phyloP scores from a whole-genome alignment of 2,797 vertebrate species.

The Enteromius argenteus region DNA sequence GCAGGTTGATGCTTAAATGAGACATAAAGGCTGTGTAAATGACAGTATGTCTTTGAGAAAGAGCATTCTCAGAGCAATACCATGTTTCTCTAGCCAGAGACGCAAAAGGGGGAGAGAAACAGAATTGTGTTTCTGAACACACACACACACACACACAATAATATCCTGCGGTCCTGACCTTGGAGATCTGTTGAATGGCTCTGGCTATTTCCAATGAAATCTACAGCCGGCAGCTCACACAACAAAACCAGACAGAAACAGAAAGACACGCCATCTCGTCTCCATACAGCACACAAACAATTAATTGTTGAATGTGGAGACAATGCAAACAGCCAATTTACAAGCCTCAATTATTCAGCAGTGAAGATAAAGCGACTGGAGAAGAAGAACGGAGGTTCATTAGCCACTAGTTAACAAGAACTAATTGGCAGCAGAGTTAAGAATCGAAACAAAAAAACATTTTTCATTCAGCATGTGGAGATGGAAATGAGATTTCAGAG shows the following conservation, averaged over 20 bases:
- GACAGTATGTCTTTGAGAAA: background rate
- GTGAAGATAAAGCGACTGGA: slow-evolving; percentile 61
- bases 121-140: background rate
- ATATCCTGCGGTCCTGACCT: slow-evolving; percentile 17
- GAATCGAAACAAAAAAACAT: slow-evolving; percentile 47
- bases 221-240: background rate
- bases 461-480: background rate
- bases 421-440: slow-evolving; percentile 56
- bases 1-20: background rate
- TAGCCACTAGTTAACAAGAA: slow-evolving; percentile 52
- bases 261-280: background rate
- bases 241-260: background rate
- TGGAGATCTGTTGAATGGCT: slow-evolving; percentile 13
- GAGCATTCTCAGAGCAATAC: background rate
- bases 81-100: background rate
- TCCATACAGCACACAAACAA: slow-evolving; percentile 35
- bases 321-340: slow-evolving; percentile 58
- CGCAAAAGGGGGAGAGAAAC: background rate
- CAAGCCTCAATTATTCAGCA: slow-evolving; percentile 63
- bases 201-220: slow-evolving; percentile 6
- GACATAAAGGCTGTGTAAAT: background rate
- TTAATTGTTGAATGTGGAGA: slow-evolving; percentile 33
- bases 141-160: slow-evolving; percentile 19
- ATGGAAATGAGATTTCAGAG: background rate
- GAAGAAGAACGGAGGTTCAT: slow-evolving; percentile 56